Evolutionary conservation across 2,888 invertebrate species (phyloP).

Genomic region (Drosophila rubida): DNA sequence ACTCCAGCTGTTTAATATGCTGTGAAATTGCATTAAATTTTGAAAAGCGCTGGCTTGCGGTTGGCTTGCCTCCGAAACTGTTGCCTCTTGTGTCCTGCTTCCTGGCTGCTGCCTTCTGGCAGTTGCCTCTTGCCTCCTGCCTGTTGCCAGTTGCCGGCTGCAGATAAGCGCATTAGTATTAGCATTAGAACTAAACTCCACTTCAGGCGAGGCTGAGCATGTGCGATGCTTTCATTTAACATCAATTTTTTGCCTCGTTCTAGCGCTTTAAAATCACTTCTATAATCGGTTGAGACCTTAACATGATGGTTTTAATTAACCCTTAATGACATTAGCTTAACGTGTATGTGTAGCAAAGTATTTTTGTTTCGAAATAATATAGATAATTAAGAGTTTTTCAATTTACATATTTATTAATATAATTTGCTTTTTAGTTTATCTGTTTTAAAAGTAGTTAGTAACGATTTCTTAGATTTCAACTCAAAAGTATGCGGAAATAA

Average conservation of each 20-base stretch:
- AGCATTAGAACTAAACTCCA: slow-evolving; percentile 15
- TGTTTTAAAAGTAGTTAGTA: too few species aligned
- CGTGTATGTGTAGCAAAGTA: too few species aligned
- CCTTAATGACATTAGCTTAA: neutral
- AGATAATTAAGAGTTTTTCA: too few species aligned
- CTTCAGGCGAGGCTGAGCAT: neutral
- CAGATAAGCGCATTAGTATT: slow-evolving; percentile 73
- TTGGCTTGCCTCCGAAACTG: slow-evolving; percentile 23
- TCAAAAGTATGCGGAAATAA: too few species aligned
- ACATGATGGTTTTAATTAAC: neutral
- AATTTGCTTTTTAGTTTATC: too few species aligned
- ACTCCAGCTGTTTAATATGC: slow-evolving; percentile 75
- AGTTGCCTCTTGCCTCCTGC: slow-evolving; percentile 30
- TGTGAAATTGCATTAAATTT: slow-evolving; percentile 79
- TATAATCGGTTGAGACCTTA: slow-evolving; percentile 3
- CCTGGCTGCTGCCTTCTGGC: slow-evolving; percentile 15
- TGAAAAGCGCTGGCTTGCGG: slow-evolving; percentile 62
- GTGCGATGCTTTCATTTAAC: slow-evolving; percentile 18
- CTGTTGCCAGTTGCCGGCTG: slow-evolving; percentile 41
- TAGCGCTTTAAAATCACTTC: slow-evolving; percentile 7
- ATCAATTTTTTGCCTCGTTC: neutral
- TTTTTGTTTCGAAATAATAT: too few species aligned
- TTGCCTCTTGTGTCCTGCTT: slow-evolving; percentile 25
- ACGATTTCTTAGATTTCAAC: too few species aligned
- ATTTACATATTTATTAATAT: too few species aligned